Percentiles rank a stretch among this genome's conserved stretches.
Conservation (phyloP, 2,113 vertebrate genomes). For the Hypanus sabinus region DNA sequence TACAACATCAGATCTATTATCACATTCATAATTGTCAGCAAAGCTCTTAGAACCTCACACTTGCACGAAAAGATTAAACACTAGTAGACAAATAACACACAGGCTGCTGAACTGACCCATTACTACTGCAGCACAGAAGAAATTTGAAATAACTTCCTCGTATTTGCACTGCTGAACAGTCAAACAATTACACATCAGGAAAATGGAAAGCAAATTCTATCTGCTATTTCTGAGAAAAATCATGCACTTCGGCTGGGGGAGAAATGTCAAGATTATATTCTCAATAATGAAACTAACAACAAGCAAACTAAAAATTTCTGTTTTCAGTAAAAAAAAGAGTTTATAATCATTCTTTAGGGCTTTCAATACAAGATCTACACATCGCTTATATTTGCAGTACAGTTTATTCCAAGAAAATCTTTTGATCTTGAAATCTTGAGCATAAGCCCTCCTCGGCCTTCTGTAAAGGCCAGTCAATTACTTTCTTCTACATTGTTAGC, state of each 20-base stretch:
- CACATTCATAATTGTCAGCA: not conserved
- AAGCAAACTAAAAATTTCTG: not conserved
- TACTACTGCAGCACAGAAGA: not conserved
- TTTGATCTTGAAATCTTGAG: not conserved
- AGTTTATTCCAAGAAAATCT: not conserved
- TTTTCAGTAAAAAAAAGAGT: not conserved
- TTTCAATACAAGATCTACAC: not conserved
- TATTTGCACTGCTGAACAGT: not conserved
- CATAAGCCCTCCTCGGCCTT: not conserved
- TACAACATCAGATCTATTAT: not conserved
- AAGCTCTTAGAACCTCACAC: not conserved
- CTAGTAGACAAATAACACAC: not conserved
- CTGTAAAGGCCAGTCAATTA: not conserved
- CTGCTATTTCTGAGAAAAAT: slow-evolving; percentile 14
- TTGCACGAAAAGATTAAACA: not conserved
- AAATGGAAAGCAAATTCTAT: not conserved
- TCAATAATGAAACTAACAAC: not conserved
- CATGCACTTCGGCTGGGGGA: not conserved
- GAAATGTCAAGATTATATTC: not conserved
- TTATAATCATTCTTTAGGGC: not conserved
- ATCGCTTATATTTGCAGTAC: not conserved
- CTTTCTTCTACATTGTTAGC: not conserved
- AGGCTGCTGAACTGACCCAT: not conserved
- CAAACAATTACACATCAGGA: not conserved
- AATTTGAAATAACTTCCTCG: slow-evolving; percentile 16